Evolutionary conservation across 2,113 vertebrate genomes (phyloP).

Genomic region (Sander lucioperca): DNA sequence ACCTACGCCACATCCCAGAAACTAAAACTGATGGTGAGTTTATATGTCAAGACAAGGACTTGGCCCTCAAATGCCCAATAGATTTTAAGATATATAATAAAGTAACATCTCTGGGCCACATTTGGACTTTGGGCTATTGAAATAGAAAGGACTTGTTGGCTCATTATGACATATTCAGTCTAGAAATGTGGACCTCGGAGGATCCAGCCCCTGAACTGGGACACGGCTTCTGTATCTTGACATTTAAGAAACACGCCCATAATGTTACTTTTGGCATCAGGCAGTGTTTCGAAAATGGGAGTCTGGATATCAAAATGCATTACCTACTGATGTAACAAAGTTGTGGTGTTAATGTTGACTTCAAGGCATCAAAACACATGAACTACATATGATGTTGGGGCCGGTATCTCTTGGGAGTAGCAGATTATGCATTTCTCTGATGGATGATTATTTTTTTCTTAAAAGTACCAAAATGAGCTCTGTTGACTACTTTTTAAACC

Average conservation of each 20-base stretch:
- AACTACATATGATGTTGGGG: background rate
- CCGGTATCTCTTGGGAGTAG: background rate
- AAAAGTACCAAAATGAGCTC: no score
- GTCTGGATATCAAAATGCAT: constrained; percentile 17
- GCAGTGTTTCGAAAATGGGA: constrained; percentile 33
- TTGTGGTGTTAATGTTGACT: background rate
- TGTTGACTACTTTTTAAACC: background rate
- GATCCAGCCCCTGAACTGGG: constrained; percentile 44
- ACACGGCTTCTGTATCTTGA: constrained; percentile 64
- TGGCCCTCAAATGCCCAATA: background rate
- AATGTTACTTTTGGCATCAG: constrained; percentile 55
- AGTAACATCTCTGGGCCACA: constrained; percentile 10
- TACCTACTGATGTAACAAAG: constrained; percentile 1
- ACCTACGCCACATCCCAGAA: background rate
- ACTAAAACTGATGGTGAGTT: background rate
- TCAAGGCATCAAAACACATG: background rate
- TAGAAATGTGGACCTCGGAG: constrained; percentile 53
- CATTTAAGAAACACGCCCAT: constrained; percentile 57
- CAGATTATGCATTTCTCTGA: background rate
- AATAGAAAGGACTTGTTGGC: constrained; percentile 32
- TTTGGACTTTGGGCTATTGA: constrained; percentile 20
- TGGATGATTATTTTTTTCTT: background rate
- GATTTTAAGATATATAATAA: background rate
- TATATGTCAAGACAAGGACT: background rate
- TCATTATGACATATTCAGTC: constrained; percentile 49